A percentile compares a stretch with the other conserved stretches of the same genome.
phyloP scores from a whole-genome alignment of 2,797 vertebrate species.

The Sylvia borin region DNA sequence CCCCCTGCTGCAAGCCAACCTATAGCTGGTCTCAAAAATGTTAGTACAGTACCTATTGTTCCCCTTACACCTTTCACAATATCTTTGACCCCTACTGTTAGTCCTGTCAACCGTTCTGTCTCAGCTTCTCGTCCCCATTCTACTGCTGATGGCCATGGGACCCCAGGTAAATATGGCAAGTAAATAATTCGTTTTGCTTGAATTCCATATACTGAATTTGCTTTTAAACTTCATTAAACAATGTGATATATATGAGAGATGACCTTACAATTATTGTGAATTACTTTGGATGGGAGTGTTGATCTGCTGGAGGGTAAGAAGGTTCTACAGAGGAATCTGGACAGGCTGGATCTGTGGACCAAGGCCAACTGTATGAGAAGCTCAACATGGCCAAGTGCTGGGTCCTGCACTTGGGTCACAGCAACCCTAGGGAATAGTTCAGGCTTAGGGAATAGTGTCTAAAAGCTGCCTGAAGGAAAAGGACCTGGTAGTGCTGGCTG shows the following conservation, averaged over 20 bases:
- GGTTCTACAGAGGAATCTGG: background rate
- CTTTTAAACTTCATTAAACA: background rate
- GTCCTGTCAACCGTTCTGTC: conserved; percentile 34
- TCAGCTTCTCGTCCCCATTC: conserved; percentile 4
- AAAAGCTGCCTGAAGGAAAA: background rate
- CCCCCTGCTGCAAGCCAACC: background rate
- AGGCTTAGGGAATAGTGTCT: background rate
- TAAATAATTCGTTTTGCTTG: background rate
- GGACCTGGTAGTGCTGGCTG: too few relatives aligned
- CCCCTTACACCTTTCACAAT: conserved; percentile 42
- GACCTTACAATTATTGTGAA: background rate
- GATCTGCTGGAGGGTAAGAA: background rate
- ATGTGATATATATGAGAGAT: background rate
- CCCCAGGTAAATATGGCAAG: conserved; percentile 67
- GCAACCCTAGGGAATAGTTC: background rate
- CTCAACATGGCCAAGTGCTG: background rate
- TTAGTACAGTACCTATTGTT: background rate
- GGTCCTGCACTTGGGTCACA: background rate
- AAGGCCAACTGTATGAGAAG: background rate
- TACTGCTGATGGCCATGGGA: background rate
- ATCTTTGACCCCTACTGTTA: background rate
- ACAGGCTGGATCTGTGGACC: background rate
- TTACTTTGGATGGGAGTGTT: background rate
- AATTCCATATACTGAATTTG: background rate
- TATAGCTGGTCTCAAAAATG: background rate